Conservation (phyloP, 2,113 vertebrate species). For the Cynocephalus volans region DNA sequence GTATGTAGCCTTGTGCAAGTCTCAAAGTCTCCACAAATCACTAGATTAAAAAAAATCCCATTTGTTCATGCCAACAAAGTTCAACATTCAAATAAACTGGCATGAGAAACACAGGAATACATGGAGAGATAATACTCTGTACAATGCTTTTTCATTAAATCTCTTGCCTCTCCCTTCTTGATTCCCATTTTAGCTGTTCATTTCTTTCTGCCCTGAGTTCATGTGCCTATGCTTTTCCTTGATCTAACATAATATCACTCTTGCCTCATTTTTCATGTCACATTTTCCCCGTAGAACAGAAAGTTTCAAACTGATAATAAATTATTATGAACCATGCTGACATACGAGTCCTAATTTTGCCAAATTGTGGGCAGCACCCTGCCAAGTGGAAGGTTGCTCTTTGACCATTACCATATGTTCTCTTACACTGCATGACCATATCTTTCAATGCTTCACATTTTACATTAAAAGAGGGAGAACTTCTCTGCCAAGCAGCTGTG, state of each 20-base stretch:
- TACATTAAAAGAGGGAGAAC: slow-evolving; percentile 33
- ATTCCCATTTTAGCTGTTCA: neutral
- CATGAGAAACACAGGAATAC: neutral
- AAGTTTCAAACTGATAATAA: slow-evolving; percentile 43
- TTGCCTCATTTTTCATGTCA: slow-evolving; percentile 57
- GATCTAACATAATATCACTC: neutral
- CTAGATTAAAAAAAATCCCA: neutral
- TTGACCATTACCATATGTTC: neutral
- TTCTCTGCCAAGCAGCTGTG: slow-evolving; percentile 20
- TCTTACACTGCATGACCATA: neutral
- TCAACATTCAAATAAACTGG: neutral
- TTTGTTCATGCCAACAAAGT: neutral
- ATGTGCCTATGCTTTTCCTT: neutral
- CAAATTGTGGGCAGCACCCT: neutral
- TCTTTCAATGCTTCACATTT: slow-evolving; percentile 8
- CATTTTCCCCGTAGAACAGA: neutral
- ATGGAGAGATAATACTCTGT: neutral
- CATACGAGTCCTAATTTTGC: neutral
- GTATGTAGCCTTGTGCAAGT: neutral
- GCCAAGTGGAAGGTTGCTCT: neutral
- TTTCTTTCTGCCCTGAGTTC: neutral
- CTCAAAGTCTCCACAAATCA: neutral
- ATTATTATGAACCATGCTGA: slow-evolving; percentile 53
- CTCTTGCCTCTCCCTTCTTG: neutral
- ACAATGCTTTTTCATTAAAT: neutral